These are phyloP conservation scores for Lydus trimaculatus DNA, from an alignment of 2,888 invertebrate genomes.

Conservation along the genomic window DNA sequence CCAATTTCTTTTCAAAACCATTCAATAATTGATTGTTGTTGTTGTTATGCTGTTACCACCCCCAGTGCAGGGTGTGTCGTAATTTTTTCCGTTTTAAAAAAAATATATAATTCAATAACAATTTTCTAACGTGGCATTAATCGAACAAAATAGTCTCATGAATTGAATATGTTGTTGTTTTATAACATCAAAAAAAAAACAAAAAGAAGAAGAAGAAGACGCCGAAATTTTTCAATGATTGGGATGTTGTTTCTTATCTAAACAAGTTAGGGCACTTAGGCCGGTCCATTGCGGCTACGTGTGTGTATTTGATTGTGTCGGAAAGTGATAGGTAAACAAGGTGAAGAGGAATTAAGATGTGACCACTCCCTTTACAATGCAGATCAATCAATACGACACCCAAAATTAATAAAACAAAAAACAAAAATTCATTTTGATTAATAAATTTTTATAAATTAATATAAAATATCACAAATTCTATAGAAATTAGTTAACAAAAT, in stretches of 20 bases:
- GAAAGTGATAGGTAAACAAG: conserved; percentile 49
- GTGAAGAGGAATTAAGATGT: conserved; percentile 51
- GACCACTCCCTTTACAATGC: conserved; percentile 48
- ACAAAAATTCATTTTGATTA: background rate
- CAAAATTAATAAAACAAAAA: background rate
- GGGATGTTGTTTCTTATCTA: conserved; percentile 49
- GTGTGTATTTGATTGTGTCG: conserved; percentile 39
- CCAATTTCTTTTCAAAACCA: conserved; percentile 30
- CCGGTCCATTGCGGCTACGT: conserved; percentile 39
- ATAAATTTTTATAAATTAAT: conserved; percentile 15
- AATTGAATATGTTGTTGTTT: conserved; percentile 3
- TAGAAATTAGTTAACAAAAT: background rate
- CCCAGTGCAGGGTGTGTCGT: conserved; percentile 12
- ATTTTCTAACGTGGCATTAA: conserved; percentile 16
- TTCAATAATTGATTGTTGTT: conserved; percentile 40
- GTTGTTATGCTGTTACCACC: conserved; percentile 36
- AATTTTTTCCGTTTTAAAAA: background rate
- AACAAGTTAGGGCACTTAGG: conserved; percentile 57
- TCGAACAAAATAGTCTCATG: background rate
- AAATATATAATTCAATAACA: background rate
- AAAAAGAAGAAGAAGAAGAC: background rate
- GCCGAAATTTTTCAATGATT: conserved; percentile 28
- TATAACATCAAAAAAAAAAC: background rate
- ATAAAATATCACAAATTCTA: conserved; percentile 22
- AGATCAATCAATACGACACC: conserved; percentile 51